Base-by-base conservation (phyloP, 92 coral and sea anemone species). In the Pocillopora grandis region DNA sequence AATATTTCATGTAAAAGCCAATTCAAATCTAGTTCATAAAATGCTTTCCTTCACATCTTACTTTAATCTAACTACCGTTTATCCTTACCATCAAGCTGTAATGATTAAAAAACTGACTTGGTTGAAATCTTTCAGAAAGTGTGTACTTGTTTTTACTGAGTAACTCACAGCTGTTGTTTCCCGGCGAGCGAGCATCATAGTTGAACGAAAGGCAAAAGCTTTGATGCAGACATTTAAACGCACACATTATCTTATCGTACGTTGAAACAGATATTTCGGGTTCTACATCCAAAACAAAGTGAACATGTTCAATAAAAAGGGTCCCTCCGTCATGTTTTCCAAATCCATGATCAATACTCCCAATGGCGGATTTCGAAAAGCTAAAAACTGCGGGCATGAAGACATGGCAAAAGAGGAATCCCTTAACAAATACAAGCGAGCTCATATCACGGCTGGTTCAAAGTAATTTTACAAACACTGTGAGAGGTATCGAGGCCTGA, bases 51-150 rank as follows among this genome's bases (percentile, higher is more conserved):
- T 33, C 36, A 2, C 52, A 68, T 68, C 42, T 33, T 31, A 14
- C 36, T 35, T 35, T 68, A 14, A 1, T 48, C 16, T 0, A 70
- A 36, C 21, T 15, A 10, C 42, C 17, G 19, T 33, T 16, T 59
- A 33, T 31, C 35, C 80, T 36, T 62, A 76, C 80, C 56, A 18
- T 33, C 49, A 18, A 60, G 33, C 80, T 61, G 80, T 76, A 76
- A 61, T 76, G 70, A 76, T 76, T 66, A 37, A 59, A 60, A n/a
- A 17, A 62, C 10, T 27, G 58, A 76, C 68, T 76, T 35, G 57
- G 80, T 18, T 76, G 52, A 36, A 76, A 76, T 60, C 68, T 76
- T 27, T 33, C 56, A 17, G 33, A 12, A 59, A 31, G 62, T 18
- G 56, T 76, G 57, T 59, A 61, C 70, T 76, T 59, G 80, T 76